phyloP scores from a whole-genome alignment of 92 coral and sea anemone genomes.

The Zoanthus solanderi region DNA sequence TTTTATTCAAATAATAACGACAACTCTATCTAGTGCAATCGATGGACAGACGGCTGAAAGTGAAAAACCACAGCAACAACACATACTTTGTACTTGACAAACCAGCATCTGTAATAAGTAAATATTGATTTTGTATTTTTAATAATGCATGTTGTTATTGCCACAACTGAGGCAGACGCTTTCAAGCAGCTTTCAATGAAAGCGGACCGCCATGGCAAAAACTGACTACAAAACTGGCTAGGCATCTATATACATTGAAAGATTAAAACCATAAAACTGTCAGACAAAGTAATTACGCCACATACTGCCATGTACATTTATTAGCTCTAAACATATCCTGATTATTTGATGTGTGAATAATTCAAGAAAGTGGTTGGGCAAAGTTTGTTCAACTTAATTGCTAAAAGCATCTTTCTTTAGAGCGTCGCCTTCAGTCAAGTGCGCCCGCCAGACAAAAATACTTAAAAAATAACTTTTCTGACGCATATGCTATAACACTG shows the following conservation, averaged over 20 bases:
- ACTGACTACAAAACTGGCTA: not conserved
- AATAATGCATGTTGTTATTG: constrained; percentile 32
- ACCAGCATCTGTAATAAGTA: constrained; percentile 40
- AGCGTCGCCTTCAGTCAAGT: not conserved
- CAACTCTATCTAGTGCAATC: not conserved
- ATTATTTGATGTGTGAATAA: constrained; percentile 39
- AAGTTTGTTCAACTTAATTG: constrained; percentile 45
- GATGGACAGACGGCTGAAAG: not conserved
- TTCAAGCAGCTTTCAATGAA: not conserved
- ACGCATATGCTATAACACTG: not conserved
- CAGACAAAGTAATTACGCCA: constrained; percentile 13
- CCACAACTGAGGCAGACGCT: constrained; percentile 6
- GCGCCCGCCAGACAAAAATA: not conserved
- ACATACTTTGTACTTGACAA: constrained; percentile 1
- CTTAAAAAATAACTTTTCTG: not conserved
- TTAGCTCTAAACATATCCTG: constrained; percentile 36
- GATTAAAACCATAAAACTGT: not conserved
- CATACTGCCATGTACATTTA: constrained; percentile 18
- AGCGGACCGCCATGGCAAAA: not conserved
- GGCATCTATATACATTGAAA: not conserved
- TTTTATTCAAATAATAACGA: constrained; percentile 10
- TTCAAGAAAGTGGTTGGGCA: constrained; percentile 32
- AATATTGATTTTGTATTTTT: constrained; percentile 45
- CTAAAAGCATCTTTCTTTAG: not conserved
- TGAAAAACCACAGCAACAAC: constrained; percentile 27